Base-by-base conservation (phyloP, 2,888 invertebrate species). In the Rhogogaster chlorosoma region DNA sequence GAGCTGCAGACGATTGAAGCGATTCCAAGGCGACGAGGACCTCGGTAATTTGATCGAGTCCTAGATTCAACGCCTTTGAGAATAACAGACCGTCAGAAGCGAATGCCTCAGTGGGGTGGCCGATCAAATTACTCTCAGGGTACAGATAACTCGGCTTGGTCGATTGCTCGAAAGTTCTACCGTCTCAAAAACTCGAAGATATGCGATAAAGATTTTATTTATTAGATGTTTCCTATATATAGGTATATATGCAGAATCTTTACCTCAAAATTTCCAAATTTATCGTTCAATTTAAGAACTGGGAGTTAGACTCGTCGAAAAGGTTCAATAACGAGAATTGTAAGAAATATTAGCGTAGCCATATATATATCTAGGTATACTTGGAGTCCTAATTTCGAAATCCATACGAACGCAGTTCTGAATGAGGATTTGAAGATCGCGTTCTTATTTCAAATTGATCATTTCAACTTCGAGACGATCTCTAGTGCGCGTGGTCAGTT, bases 41-140 rank as follows among this genome's bases (percentile, higher is more conserved):
- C 29, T 53, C 32, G 26, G 77, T 77, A 77, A 49, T 45, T 49
- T 49, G 53, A 77, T 77, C 45, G 45, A 77, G 49, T 77, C 77
- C 77, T 77, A 49, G 49, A 77, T 49, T 77, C 77, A 77, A 77
- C 53, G 53, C 77, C 77, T 77, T 77, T 77, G 49, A 77, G 77
- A 77, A 77, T 77, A 77, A 77, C 49, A 49, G 49, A 77, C 77
- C 77, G 77, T 77, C 77, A 29, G 29, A 77, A 77, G 32, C 53
- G 29, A 45, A 29, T 12, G 49, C 1, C 36, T 49, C 29, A 10
- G 49, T 77, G 75, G 49, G 49, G 75, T 49, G 49, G 77, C 7
- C 75, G 29, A 77, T 77, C 77, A 77, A 77, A 77, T 53, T 77
- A 49, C 53, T 77, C 32, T 77, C 53, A 4, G 49, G 49, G 49